Conservation (phyloP, 1,140 invertebrate genomes). For the Listronotus oregonensis region DNA sequence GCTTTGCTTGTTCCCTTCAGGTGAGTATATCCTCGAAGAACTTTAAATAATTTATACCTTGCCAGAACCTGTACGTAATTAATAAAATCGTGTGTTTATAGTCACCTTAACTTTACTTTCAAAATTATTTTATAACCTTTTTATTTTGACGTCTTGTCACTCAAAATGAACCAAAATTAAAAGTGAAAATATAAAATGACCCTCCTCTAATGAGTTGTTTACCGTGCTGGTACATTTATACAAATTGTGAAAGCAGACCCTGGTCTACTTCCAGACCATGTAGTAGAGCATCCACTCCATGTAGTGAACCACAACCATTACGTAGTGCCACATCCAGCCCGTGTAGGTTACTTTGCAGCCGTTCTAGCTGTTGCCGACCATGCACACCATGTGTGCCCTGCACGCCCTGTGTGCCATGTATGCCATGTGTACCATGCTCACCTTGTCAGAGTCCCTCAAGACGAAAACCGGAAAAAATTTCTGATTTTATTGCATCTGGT, state of each 20-base stretch:
- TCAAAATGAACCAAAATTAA: background rate
- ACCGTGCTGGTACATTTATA: slow-evolving; percentile 16
- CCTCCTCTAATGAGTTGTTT: slow-evolving; percentile 11
- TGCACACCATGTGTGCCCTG: background rate
- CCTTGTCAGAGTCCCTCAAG: background rate
- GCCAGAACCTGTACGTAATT: too few relatives aligned
- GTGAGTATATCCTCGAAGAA: too few relatives aligned
- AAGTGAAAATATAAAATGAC: slow-evolving; percentile 8
- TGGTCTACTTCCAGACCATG: slow-evolving; percentile 12
- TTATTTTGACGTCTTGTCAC: background rate
- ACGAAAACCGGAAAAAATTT: slow-evolving; percentile 20
- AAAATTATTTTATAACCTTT: background rate
- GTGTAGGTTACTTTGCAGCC: too few relatives aligned
- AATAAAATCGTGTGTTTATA: too few relatives aligned
- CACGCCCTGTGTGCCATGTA: slow-evolving; percentile 3
- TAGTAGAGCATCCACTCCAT: slow-evolving; percentile 1
- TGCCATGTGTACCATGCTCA: background rate
- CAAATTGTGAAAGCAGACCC: background rate
- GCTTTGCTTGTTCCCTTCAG: too few relatives aligned
- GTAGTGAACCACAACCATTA: background rate
- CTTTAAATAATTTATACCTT: too few relatives aligned
- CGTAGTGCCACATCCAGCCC: too few relatives aligned
- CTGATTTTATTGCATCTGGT: slow-evolving; percentile 17
- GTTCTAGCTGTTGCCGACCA: background rate
- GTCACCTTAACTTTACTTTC: too few relatives aligned